Evolutionary conservation across 2,113 vertebrate genomes (phyloP).

Genomic region (Callopanchax toddi): DNA sequence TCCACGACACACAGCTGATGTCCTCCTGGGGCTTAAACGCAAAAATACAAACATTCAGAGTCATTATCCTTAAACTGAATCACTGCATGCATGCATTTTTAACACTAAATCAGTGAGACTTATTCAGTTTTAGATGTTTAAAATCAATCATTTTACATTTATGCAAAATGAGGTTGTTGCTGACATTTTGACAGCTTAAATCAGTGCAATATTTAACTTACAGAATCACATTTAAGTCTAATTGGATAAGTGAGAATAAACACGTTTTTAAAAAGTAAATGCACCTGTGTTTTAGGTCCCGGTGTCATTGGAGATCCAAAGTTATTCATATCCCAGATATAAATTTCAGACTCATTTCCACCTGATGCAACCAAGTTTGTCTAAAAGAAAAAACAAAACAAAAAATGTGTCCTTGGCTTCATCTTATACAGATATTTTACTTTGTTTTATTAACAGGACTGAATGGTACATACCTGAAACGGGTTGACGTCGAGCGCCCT

Average conservation of each 20-base stretch:
- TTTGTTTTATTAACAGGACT: neutral
- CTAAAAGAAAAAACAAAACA: slow-evolving; percentile 67
- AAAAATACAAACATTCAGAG: slow-evolving; percentile 12
- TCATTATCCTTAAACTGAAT: neutral
- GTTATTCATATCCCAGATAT: slow-evolving; percentile 97
- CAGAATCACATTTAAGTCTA: neutral
- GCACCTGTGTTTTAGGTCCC: slow-evolving; percentile 94
- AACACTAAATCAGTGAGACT: too few relatives aligned
- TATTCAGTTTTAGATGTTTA: too few relatives aligned
- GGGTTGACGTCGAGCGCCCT: slow-evolving; percentile 92
- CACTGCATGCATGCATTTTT: too few relatives aligned
- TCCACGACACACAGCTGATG: slow-evolving; percentile 86
- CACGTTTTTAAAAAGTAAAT: neutral
- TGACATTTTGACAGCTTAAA: neutral
- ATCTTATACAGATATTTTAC: neutral
- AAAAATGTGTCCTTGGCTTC: neutral
- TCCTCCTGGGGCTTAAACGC: slow-evolving; percentile 88
- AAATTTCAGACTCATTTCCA: slow-evolving; percentile 98
- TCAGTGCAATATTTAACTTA: neutral
- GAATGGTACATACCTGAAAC: slow-evolving; percentile 85
- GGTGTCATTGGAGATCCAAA: slow-evolving; percentile 96
- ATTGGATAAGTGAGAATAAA: neutral
- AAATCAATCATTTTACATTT: too few relatives aligned
- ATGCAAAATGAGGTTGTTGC: too few relatives aligned
- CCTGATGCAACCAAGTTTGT: slow-evolving; percentile 93